These are phyloP conservation scores for Tyto alba DNA, from an alignment of 2,113 vertebrate genomes.

Conservation along the genomic window DNA sequence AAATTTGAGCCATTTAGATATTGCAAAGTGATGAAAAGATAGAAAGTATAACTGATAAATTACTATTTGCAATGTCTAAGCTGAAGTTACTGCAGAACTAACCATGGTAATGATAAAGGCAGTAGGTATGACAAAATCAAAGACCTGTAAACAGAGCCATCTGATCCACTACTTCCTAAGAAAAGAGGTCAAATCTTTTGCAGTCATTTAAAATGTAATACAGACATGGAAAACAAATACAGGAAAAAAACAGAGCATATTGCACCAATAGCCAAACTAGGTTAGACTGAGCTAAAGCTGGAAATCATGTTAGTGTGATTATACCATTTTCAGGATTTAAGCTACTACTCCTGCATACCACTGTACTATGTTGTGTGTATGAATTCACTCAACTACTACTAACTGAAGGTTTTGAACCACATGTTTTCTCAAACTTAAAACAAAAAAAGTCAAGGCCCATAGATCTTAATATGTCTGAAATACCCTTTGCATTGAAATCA, in stretches of 20 bases:
- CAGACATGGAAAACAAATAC: neutral
- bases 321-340: neutral
- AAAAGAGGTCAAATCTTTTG: neutral
- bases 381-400: neutral
- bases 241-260: neutral
- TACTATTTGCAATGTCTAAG: neutral
- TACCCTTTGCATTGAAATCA: neutral
- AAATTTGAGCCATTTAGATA: neutral
- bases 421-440: neutral
- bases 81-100: neutral
- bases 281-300: neutral
- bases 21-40: neutral
- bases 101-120: neutral
- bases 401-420: neutral
- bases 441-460: neutral
- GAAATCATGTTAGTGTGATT: neutral
- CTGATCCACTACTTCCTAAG: neutral
- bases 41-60: neutral
- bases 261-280: neutral
- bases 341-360: neutral
- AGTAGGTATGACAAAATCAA: neutral
- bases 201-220: neutral
- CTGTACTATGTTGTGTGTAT: neutral
- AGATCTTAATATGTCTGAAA: neutral
- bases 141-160: neutral